Evolutionary conservation across 2,113 vertebrate species (phyloP).

Genomic region (Scolopax mira): DNA sequence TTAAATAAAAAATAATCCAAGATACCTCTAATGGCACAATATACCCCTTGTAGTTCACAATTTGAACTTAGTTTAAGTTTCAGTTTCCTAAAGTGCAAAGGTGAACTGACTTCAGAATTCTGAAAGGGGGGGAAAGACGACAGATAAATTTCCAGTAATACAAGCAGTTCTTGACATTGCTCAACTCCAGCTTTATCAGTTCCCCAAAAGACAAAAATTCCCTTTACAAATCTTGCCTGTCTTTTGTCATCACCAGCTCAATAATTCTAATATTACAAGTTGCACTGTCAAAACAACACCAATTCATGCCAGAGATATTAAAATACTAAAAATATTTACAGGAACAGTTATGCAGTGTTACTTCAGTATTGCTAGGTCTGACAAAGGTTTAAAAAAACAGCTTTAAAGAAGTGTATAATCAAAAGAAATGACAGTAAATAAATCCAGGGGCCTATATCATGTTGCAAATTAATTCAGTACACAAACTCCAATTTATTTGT

Average conservation of each 20-base stretch:
- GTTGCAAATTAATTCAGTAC: background rate
- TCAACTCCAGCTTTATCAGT: background rate
- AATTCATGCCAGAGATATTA: background rate
- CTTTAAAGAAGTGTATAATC: background rate
- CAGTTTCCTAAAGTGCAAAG: background rate
- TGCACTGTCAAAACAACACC: background rate
- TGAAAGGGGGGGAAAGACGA: background rate
- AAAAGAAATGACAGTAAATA: background rate
- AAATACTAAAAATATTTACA: conserved; percentile 29
- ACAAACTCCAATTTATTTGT: background rate
- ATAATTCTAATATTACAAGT: background rate
- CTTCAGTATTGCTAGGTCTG: background rate
- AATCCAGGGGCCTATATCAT: background rate
- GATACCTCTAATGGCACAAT: background rate
- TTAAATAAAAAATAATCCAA: background rate
- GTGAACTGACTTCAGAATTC: background rate
- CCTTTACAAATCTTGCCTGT: background rate
- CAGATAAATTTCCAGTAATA: background rate
- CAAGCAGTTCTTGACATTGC: background rate
- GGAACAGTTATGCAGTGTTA: background rate
- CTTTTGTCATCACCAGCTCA: background rate
- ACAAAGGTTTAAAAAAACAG: background rate
- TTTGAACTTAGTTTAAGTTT: background rate
- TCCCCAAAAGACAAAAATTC: background rate
- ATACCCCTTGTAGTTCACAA: background rate